phyloP scores from a whole-genome alignment of 2,888 invertebrate genomes.

The Scaptomyza caliginosa region DNA sequence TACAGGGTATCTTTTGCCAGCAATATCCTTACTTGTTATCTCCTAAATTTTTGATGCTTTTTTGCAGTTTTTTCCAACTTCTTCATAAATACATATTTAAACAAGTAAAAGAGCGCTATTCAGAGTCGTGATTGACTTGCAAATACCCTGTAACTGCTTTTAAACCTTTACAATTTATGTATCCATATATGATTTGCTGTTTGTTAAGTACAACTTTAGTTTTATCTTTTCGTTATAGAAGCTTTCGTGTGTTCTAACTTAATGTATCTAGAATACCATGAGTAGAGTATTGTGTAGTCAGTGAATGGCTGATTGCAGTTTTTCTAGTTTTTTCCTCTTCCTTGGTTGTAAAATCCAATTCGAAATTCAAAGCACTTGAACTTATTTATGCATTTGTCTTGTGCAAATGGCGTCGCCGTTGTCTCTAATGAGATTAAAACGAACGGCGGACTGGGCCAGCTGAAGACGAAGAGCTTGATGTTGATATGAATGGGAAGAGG shows the following conservation, averaged over 20 bases:
- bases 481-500: neutral
- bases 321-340: neutral
- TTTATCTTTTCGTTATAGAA: too few species aligned
- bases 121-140: neutral
- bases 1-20: neutral
- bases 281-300: slow-evolving; percentile 2
- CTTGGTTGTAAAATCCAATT: slow-evolving; percentile 50
- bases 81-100: slow-evolving; percentile 11
- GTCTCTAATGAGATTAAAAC: slow-evolving; percentile 66
- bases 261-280: too few species aligned
- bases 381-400: slow-evolving; percentile 78
- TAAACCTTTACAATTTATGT: too few species aligned
- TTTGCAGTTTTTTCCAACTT: slow-evolving; percentile 1
- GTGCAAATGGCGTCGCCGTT: slow-evolving; percentile 65
- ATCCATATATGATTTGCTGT: too few species aligned
- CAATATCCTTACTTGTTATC: neutral
- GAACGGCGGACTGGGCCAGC: slow-evolving; percentile 9
- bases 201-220: too few species aligned
- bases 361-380: slow-evolving; percentile 73
- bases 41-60: neutral
- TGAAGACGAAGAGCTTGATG: neutral
- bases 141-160: neutral
- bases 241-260: too few species aligned
- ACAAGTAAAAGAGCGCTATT: neutral
- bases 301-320: neutral